Evolutionary conservation across 2,797 vertebrate species (phyloP), one percentile per base, ranked within the genome.

Genomic region (Sebastes minor): DNA sequence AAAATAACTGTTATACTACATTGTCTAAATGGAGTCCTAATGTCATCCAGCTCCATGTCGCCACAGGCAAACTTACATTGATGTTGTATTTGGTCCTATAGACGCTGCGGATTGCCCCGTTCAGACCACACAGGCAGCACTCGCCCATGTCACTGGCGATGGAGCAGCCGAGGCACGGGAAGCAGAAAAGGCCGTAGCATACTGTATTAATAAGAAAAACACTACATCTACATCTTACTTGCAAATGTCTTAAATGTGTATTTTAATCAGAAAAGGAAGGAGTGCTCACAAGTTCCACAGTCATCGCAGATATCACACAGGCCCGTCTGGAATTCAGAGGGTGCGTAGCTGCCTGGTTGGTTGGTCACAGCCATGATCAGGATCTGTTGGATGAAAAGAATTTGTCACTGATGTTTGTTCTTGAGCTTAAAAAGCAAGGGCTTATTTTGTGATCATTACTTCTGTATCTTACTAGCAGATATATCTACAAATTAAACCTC

Each of bases 51-150:
- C 56, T 32, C n/a, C 25, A 27, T 3, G 11, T 16, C 23, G 46
- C 25, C 35, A 7, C 2, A 22, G 8, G 4, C 35, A 53, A 28
- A 92, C 96, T 92, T 60, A 97, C 97, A 0, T 74, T 83, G 83
- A 97, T 97, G 87, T 96, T 95, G 56, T 97, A 97, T 88, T 10
- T 94, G 83, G 97, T 97, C 88, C 96, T 89, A 94, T 97, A 97
- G 28, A 98, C 95, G 0, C 93, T 94, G 84, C 97, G 95, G 72
- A 97, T 95, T 3, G 96, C 6, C 62, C 95, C 78, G 0, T 5
- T 63, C 8, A 74, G 0, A 0, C 97, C 97, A 0, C 96, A 98
- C n/a, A 96, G 14, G 77, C 95, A 98, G 87, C 94, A 98, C 90
- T 98, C 96, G 0, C 82, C 5, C 97, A 98, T 97, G 80, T 95